These are phyloP conservation scores for Sebastolobus altivelis DNA, from an alignment of 2,797 vertebrate genomes.

Conservation along the genomic window DNA sequence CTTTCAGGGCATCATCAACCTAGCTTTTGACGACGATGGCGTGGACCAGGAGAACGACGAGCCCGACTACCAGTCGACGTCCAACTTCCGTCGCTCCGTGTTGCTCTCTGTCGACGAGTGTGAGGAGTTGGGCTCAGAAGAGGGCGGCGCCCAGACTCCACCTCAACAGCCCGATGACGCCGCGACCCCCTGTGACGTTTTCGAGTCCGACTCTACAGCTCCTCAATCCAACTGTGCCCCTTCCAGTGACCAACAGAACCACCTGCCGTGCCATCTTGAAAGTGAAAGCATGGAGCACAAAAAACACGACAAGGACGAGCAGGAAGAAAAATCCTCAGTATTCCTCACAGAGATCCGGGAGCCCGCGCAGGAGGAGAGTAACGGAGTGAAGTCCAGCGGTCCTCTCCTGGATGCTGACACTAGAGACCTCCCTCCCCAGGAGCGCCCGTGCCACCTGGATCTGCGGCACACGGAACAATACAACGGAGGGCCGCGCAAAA, in stretches of 20 bases:
- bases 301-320: slow-evolving; percentile 31
- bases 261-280: background rate
- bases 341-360: slow-evolving; percentile 75
- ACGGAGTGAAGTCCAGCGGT: slow-evolving; percentile 14
- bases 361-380: slow-evolving; percentile 26
- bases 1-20: slow-evolving; percentile 95
- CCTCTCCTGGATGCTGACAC: slow-evolving; percentile 49
- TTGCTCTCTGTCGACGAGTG: slow-evolving; percentile 98
- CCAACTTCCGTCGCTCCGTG: slow-evolving; percentile 93
- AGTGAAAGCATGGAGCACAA: slow-evolving; percentile 22
- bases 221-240: slow-evolving; percentile 65
- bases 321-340: slow-evolving; percentile 49
- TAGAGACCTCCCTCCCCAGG: slow-evolving; percentile 89
- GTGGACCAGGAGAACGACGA: slow-evolving; percentile 88
- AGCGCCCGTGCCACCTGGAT: slow-evolving; percentile 94
- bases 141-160: slow-evolving; percentile 86
- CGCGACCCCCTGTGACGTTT: slow-evolving; percentile 90
- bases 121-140: slow-evolving; percentile 96
- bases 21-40: slow-evolving; percentile 95
- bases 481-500: slow-evolving; percentile 84
- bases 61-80: slow-evolving; percentile 84
- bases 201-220: slow-evolving; percentile 81
- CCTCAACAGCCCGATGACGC: slow-evolving; percentile 72
- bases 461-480: slow-evolving; percentile 89
- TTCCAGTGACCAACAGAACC: slow-evolving; percentile 69